phyloP scores from a whole-genome alignment of 2,113 vertebrate species.

The Oriolus oriolus region DNA sequence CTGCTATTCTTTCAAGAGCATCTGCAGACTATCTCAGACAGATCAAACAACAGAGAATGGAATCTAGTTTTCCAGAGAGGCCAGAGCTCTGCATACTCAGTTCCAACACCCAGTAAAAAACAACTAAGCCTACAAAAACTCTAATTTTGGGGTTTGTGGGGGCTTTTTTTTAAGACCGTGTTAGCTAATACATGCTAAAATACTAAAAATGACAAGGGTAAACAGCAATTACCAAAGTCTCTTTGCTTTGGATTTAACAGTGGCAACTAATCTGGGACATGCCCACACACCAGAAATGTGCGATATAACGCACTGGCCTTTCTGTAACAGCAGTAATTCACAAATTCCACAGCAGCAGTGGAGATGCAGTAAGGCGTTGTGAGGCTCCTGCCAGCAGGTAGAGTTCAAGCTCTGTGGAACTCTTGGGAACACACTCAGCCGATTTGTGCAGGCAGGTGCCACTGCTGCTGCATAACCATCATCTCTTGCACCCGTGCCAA shows the following conservation, averaged over 20 bases:
- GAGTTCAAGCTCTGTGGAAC: not conserved
- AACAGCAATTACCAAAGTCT: not conserved
- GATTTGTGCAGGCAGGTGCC: not conserved
- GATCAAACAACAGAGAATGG: not conserved
- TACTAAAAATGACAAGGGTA: not conserved
- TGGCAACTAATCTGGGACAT: not conserved
- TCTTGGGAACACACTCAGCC: not conserved
- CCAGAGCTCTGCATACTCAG: not conserved
- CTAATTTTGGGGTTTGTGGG: not conserved
- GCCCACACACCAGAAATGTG: not conserved
- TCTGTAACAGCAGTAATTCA: not conserved
- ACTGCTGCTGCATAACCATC: not conserved
- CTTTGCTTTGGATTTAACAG: not conserved
- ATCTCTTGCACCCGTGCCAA: rapidly evolving
- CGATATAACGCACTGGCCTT: not conserved
- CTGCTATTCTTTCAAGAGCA: not conserved
- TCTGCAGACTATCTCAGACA: not conserved
- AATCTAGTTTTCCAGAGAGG: not conserved
- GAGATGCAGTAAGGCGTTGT: rapidly evolving
- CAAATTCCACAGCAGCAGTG: not conserved
- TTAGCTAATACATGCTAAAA: not conserved
- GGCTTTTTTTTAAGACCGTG: not conserved
- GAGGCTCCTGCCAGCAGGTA: not conserved
- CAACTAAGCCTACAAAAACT: not conserved
- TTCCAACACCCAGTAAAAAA: not conserved